Percentiles rank a stretch among this genome's conserved stretches.
phyloP scores from a whole-genome alignment of 2,797 vertebrate species.

The Myotis daubentonii region DNA sequence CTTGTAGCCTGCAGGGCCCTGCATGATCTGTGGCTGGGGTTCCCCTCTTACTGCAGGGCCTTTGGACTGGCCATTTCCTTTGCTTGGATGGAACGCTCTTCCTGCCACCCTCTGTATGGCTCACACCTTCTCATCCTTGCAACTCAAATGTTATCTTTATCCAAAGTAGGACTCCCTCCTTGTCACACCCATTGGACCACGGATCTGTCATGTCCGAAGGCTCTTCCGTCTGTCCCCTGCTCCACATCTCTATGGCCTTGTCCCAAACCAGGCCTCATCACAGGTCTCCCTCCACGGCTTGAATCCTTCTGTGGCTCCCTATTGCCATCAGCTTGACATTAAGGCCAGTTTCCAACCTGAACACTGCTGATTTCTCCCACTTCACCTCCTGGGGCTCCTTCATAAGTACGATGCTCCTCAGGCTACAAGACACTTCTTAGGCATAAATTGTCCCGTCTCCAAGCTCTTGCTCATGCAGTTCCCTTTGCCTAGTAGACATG shows the following conservation, averaged over 20 bases:
- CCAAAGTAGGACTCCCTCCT: not conserved
- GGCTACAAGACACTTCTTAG: not conserved
- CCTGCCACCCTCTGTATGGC: not conserved
- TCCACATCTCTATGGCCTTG: not conserved
- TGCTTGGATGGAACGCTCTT: not conserved
- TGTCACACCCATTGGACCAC: not conserved
- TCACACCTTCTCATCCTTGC: not conserved
- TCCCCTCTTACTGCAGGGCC: not conserved
- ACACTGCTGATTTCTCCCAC: not conserved
- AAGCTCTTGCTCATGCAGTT: not conserved
- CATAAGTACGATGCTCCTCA: not conserved
- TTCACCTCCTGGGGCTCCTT: not conserved
- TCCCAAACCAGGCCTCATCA: not conserved
- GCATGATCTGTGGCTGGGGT: accelerated
- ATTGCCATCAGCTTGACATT: not conserved
- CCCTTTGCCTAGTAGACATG: not conserved
- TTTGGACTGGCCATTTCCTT: not conserved
- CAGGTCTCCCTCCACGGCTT: not conserved
- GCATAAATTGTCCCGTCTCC: not conserved
- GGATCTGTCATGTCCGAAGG: not conserved
- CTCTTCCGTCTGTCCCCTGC: not conserved
- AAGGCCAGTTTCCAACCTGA: not conserved
- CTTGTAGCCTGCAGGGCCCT: not conserved
- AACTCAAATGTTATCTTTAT: not conserved
- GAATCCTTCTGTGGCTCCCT: not conserved